Evolutionary conservation across 2,888 invertebrate genomes (phyloP), one percentile per base, ranked within the genome.

Genomic region (Meteorus cinctellus): DNA sequence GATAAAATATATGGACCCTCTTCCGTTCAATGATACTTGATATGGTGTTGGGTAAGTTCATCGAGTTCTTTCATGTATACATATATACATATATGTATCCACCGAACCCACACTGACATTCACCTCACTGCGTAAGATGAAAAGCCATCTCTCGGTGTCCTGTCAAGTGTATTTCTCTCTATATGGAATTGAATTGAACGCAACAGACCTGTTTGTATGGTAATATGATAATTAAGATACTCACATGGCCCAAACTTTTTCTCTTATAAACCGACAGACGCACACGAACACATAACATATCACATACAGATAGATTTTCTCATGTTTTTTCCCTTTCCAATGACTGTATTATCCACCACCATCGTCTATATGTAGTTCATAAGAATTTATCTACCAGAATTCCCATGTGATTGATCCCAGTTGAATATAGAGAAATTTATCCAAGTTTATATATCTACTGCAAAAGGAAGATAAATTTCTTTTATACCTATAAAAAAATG

Each of bases 191-290:
- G 36, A 74, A 69, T 66, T 67, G 72, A 66, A 75, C 75, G 72
- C 70, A 77, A 59, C 74, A 74, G 78, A 70, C 75, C 77, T 77
- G 78, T 81, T 83, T 81, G 79, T 80, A 83, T 81, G 81, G 77
- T 81, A 82, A 82, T 84, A 80, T 79, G 80, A 82, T 81, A 82
- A 83, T 84, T 82, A 83, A 83, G 84, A 83, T 80, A 82, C 82
- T 81, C 78, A 75, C 75, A 62, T 66, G 48, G 36, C 36, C 36
- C 60, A 19, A 34, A n/a, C 41, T 41, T 41, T 41, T 41, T 41
- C 41, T 41, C 41, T 29, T 12, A 31, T 62, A 14, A 27, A 29
- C 62, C 29, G 16, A 62, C 62, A 27, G 34, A 34, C 41, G 41
- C 12, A 41, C 41, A 41, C 41, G 8, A 34, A 34, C 34, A 34